phyloP scores from a whole-genome alignment of 1,140 invertebrate genomes.

The Trichonephila clavata region DNA sequence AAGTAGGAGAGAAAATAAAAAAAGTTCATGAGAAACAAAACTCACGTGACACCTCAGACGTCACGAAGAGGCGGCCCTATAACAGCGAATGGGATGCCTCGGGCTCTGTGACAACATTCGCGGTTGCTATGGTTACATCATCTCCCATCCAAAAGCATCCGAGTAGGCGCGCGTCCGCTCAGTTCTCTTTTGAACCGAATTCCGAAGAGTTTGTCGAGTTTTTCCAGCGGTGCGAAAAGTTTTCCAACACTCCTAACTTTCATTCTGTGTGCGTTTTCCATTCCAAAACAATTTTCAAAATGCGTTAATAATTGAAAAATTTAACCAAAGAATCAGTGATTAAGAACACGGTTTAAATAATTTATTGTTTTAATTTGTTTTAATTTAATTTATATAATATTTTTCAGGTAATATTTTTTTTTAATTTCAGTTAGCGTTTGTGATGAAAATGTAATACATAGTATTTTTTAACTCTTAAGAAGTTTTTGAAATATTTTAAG shows the following conservation, averaged over 20 bases:
- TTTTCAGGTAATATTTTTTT: neutral
- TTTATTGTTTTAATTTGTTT: neutral
- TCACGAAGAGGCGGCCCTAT: slow-evolving; percentile 2
- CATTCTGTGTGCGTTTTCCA: neutral
- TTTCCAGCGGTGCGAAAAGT: neutral
- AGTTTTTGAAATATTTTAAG: no score
- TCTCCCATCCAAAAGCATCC: slow-evolving; percentile 67
- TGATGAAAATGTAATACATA: no score
- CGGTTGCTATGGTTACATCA: slow-evolving; percentile 52
- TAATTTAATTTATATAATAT: neutral
- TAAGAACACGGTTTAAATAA: no score
- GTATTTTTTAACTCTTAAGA: no score
- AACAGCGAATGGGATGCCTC: slow-evolving; percentile 15
- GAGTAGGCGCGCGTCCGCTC: slow-evolving; percentile 2
- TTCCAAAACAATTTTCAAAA: no score
- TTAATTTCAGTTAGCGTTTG: no score
- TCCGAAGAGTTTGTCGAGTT: slow-evolving; percentile 3
- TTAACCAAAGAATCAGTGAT: no score
- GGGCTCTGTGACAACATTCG: slow-evolving; percentile 55
- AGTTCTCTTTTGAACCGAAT: slow-evolving; percentile 40
- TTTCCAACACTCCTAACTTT: neutral
- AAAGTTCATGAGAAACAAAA: slow-evolving; percentile 15
- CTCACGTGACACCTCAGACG: slow-evolving; percentile 38
- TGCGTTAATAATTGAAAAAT: no score
- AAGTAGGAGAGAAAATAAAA: neutral